Base-by-base conservation (phyloP, 2,888 invertebrate genomes). In the Clunio marinus region DNA sequence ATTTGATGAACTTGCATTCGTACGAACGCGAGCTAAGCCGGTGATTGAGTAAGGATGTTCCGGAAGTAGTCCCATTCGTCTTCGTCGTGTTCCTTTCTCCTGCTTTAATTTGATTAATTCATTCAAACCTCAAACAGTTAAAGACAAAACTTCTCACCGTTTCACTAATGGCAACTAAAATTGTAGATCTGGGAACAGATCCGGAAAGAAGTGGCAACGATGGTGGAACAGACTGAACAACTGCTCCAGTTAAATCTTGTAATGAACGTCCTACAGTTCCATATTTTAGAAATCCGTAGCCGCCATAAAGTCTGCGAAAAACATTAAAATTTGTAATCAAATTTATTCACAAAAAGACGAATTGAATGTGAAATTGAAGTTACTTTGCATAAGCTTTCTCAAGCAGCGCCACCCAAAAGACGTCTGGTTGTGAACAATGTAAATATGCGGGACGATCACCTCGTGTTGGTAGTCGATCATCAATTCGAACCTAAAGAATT, bases 351-450 rank as follows among this genome's bases (percentile, higher is more conserved):
- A 57, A n/a, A 27, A 57, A 57, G 13, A 22, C 7, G 15, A 22
- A 13, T 2, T 55, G 10, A 35, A 32, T n/a, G n/a, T n/a, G n/a
- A 28, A 22, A 57, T 57, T 28, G 35, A 46, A 75, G 82, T 80
- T 78, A 88, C 88, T 90, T 90, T 71, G 89, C 89, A 77, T 89
- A 90, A 8, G 89, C 90, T 78, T 90, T 90, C 78, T 91, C 91
- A 55, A 91, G 78, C 59, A 91, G 81, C 22, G 89, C 86, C 46
- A 87, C 84, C 86, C 90, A 90, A 81, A 88, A 90, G 78, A 91
- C 89, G 13, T 73, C 73, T 13, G 71, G 69, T 55, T 73, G 73
- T 10, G 71, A 70, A 73, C 84, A 85, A 71, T 83, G 83, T 68
- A 85, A 81, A 73, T 83, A 84, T 63, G 87, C 81, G 24, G 87